A percentile compares a stretch with the other conserved stretches of the same genome.
These are phyloP conservation scores for Rhombomys opimus DNA, from an alignment of 2,113 vertebrate genomes.

Conservation along the genomic window DNA sequence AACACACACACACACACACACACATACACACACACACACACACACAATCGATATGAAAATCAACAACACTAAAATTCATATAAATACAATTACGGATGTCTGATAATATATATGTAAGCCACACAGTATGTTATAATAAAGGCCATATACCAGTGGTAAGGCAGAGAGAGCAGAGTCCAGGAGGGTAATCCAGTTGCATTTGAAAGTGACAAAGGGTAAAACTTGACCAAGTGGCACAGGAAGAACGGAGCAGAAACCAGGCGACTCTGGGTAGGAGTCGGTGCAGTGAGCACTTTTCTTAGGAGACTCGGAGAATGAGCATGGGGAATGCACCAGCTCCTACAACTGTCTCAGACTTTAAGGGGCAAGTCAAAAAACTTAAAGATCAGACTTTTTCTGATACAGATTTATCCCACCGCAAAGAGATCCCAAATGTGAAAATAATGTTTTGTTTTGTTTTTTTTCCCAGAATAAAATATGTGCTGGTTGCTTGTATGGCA, in stretches of 20 bases:
- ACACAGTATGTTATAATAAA: not conserved
- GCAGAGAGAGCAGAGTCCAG: not conserved
- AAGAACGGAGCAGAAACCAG: not conserved
- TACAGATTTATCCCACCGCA: not conserved
- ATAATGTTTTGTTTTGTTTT: not conserved
- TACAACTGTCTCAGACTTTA: not conserved
- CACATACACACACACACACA: not conserved
- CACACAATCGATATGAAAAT: not conserved
- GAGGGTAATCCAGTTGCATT: not conserved
- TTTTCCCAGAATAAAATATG: constrained; percentile 44
- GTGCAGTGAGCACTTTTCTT: not conserved
- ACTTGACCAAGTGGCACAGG: not conserved
- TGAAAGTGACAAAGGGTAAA: not conserved
- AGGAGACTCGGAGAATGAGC: not conserved
- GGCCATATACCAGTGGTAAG: not conserved
- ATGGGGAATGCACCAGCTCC: not conserved
- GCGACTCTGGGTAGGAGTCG: not conserved
- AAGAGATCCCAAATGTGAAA: constrained; percentile 21
- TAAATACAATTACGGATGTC: not conserved
- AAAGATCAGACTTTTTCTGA: not conserved
- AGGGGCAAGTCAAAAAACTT: not conserved
- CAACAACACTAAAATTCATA: constrained; percentile 7
- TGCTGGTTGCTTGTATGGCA: constrained; percentile 1
- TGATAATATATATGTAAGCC: constrained; percentile 9
- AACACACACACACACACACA: not conserved